These are phyloP conservation scores for Shargacucullia verbasci DNA, from an alignment of 2,888 invertebrate species.

Conservation along the genomic window DNA sequence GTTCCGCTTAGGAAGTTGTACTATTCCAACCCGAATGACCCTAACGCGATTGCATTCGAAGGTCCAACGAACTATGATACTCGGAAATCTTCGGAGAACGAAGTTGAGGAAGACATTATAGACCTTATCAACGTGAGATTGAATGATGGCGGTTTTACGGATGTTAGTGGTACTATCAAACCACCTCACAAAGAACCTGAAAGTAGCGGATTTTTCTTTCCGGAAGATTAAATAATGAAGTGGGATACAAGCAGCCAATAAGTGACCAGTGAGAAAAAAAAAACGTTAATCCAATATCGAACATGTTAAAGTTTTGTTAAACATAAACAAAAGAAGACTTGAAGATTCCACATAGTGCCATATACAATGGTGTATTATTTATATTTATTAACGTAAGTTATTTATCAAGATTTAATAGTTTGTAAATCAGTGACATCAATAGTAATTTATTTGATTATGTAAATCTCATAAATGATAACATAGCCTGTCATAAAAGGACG, in stretches of 20 bases:
- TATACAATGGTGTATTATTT: constrained; percentile 39
- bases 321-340: constrained; percentile 18
- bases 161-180: no score
- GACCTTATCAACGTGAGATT: constrained; percentile 55
- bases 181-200: neutral
- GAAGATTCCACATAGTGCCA: constrained; percentile 39
- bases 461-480: constrained; percentile 10
- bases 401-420: constrained; percentile 18
- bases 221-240: constrained; percentile 46
- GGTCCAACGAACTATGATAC: constrained; percentile 72
- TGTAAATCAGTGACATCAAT: constrained; percentile 17
- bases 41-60: constrained; percentile 72
- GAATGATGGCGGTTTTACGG: constrained; percentile 33
- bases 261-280: constrained; percentile 47
- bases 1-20: constrained; percentile 57
- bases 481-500: neutral
- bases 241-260: neutral
- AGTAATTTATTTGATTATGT: constrained; percentile 8
- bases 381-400: constrained; percentile 22
- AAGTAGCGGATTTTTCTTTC: constrained; percentile 53
- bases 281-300: no score
- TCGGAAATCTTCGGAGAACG: constrained; percentile 47
- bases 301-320: constrained; percentile 12
- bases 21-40: constrained; percentile 63
- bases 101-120: constrained; percentile 60